Evolutionary conservation across 2,113 vertebrate species (phyloP).

Genomic region (Calypte anna): DNA sequence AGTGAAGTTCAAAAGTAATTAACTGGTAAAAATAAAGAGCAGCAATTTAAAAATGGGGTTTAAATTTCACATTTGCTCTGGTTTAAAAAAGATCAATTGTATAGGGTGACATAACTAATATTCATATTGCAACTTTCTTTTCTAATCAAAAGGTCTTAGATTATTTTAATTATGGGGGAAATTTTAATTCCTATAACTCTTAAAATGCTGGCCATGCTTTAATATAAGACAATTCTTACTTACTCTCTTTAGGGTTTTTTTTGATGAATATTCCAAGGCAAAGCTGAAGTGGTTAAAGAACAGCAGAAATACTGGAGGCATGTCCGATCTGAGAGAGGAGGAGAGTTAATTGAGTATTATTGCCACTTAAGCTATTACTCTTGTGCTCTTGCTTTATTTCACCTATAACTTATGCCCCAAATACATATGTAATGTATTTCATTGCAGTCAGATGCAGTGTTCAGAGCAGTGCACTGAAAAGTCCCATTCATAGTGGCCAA

Average conservation of each 20-base stretch:
- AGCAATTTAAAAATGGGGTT: not conserved
- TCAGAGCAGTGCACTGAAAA: not conserved
- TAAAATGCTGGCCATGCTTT: not conserved
- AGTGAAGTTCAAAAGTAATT: constrained; percentile 24
- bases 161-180: not conserved
- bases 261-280: not conserved
- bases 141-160: not conserved
- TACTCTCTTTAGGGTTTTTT: not conserved
- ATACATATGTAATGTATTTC: not conserved
- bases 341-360: not conserved
- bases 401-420: not conserved
- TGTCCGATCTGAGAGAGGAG: not conserved
- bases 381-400: not conserved
- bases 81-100: not conserved
- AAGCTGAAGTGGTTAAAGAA: not conserved
- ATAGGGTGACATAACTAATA: not conserved
- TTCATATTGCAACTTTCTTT: not conserved
- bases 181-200: not conserved
- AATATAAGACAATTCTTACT: not conserved
- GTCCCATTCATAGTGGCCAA: not conserved
- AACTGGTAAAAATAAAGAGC: constrained; percentile 15
- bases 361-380: not conserved
- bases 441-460: not conserved
- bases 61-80: not conserved
- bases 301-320: not conserved